Conservation (phyloP, 2,113 vertebrate species). For the Penelope pileata region DNA sequence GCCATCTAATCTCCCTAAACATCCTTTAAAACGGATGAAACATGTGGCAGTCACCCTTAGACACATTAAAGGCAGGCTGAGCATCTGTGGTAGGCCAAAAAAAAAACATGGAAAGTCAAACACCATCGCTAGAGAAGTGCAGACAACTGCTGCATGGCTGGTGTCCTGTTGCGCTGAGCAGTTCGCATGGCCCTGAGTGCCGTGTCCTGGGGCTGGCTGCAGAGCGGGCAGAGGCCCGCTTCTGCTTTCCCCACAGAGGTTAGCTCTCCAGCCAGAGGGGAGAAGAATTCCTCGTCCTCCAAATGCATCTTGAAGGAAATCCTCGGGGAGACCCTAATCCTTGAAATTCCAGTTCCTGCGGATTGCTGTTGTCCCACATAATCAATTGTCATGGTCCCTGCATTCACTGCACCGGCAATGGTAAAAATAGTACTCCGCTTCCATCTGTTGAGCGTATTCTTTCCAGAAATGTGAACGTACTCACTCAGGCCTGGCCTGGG, state of each 20-base stretch:
- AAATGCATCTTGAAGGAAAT: neutral
- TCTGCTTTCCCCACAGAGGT: conserved; percentile 44
- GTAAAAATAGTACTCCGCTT: conserved; percentile 52
- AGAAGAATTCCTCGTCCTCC: neutral
- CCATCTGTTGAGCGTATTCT: conserved; percentile 46
- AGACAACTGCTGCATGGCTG: neutral
- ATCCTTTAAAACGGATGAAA: conserved; percentile 18
- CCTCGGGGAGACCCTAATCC: conserved; percentile 38
- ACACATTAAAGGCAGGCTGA: neutral
- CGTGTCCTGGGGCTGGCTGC: conserved; percentile 14
- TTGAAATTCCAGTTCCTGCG: conserved; percentile 60
- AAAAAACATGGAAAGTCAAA: neutral
- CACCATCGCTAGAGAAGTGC: neutral
- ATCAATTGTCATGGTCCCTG: conserved; percentile 56
- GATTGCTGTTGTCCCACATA: conserved; percentile 51
- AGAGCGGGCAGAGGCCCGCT: conserved; percentile 52
- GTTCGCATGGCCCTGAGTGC: conserved; percentile 35
- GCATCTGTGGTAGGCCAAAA: neutral
- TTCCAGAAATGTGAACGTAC: conserved; percentile 12
- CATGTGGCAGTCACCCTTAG: neutral
- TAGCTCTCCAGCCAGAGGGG: neutral
- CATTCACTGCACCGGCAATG: neutral
- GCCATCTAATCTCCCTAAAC: neutral
- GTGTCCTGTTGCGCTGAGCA: neutral
- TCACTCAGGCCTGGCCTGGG: neutral